Conservation (phyloP, 2,888 invertebrate species). For the Amitus sp. region DNA sequence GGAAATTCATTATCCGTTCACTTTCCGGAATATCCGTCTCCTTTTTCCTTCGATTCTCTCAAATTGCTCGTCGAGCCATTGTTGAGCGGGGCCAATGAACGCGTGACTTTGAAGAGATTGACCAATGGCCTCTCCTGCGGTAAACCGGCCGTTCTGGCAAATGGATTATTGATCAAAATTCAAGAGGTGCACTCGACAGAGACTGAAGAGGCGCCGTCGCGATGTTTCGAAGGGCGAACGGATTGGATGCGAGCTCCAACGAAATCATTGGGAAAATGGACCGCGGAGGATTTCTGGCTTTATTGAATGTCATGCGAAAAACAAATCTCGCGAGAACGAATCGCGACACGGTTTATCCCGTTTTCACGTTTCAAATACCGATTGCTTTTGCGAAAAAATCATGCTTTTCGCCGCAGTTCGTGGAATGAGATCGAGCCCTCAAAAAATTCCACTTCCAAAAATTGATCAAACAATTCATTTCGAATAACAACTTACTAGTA, state of each 20-base stretch:
- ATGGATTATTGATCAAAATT: conserved; percentile 42
- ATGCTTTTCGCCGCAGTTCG: too few relatives aligned
- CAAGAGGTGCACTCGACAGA: conserved; percentile 37
- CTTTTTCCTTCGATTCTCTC: conserved; percentile 7
- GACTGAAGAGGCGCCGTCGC: conserved; percentile 29
- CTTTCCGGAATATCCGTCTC: too few relatives aligned
- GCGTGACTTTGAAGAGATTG: conserved; percentile 41
- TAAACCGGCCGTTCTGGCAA: conserved; percentile 38
- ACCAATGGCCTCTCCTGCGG: conserved; percentile 38
- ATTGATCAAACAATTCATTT: too few relatives aligned
- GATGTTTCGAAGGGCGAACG: conserved; percentile 31
- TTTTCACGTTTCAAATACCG: too few relatives aligned
- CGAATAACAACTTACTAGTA: too few relatives aligned
- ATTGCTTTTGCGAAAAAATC: too few relatives aligned
- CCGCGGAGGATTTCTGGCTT: background rate
- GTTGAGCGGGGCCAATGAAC: conserved; percentile 31
- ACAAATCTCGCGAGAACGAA: too few relatives aligned
- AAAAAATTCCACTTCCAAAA: too few relatives aligned
- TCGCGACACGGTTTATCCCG: too few relatives aligned
- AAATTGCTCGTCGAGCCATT: too few relatives aligned
- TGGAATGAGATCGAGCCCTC: too few relatives aligned
- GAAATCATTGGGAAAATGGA: conserved; percentile 1
- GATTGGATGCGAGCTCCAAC: conserved; percentile 11
- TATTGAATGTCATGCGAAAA: background rate
- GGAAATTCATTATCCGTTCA: conserved; percentile 11